Evolutionary conservation across 2,797 vertebrate genomes (phyloP).

Genomic region (Mycteria americana): DNA sequence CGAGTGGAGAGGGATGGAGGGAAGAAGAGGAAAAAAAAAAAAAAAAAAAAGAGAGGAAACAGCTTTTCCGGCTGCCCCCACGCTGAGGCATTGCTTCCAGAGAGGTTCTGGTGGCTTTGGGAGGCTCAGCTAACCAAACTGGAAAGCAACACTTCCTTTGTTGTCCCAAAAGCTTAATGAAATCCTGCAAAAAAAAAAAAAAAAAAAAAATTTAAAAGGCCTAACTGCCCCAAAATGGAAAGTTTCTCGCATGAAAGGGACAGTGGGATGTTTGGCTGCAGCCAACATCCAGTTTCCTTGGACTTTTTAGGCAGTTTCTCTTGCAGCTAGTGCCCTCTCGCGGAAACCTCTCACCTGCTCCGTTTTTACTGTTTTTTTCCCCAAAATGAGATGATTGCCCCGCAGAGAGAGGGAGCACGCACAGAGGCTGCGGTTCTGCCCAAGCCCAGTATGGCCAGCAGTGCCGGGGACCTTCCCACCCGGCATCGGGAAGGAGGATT

Average conservation of each 20-base stretch:
- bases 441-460: accelerated
- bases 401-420: accelerated
- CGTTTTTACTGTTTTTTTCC: accelerated
- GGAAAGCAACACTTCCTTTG: background rate
- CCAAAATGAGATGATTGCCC: accelerated
- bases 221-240: background rate
- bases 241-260: background rate
- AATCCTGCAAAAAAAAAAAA: background rate
- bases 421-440: background rate
- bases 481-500: background rate
- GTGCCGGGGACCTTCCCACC: background rate
- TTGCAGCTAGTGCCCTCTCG: slow-evolving; percentile 28
- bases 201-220: background rate
- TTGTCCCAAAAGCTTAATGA: background rate
- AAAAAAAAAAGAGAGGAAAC: background rate
- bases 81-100: background rate
- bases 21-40: too few relatives aligned
- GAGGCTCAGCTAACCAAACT: background rate
- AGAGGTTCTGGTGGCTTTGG: background rate
- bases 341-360: background rate
- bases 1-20: accelerated
- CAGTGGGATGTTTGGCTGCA: too few relatives aligned
- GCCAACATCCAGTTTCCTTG: too few relatives aligned
- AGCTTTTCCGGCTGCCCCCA: background rate
- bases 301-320: background rate